Percentiles rank a stretch among this genome's conserved stretches.
Conservation (phyloP, 2,797 vertebrate species). For the Arctocebus calabarensis region DNA sequence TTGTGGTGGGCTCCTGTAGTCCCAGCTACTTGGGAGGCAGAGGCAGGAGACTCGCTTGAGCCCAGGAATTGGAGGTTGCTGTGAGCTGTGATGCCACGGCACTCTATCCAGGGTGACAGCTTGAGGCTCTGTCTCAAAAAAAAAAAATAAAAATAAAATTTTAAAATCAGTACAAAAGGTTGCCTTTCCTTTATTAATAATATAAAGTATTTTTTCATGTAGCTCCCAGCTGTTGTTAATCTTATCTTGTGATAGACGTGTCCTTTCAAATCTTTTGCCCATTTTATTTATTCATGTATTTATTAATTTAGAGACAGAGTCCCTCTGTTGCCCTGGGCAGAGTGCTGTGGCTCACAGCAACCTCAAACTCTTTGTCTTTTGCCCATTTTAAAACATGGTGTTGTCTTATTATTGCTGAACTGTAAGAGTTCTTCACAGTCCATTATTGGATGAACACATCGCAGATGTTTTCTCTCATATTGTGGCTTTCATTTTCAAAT, state of each 20-base stretch:
- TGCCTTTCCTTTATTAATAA: not conserved
- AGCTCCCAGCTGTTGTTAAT: not conserved
- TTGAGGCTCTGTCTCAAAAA: too few relatives aligned
- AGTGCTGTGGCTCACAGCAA: too few relatives aligned
- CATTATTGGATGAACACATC: not conserved
- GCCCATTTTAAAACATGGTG: not conserved
- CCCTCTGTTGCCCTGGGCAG: too few relatives aligned
- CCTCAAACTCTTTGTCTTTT: not conserved
- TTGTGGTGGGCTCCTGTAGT: too few relatives aligned
- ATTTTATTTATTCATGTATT: not conserved
- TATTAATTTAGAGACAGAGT: too few relatives aligned
- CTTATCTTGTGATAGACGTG: not conserved
- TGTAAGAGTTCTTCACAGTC: not conserved
- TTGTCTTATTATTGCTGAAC: not conserved
- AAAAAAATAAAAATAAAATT: too few relatives aligned
- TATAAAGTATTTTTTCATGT: not conserved
- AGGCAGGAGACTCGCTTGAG: too few relatives aligned
- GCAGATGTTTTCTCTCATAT: not conserved
- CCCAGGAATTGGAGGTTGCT: too few relatives aligned
- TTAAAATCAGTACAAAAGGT: not conserved
- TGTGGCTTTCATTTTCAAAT: not conserved
- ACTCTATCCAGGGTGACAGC: too few relatives aligned
- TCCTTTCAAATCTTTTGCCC: not conserved
- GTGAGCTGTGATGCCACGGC: too few relatives aligned
- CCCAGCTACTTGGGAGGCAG: too few relatives aligned